Conservation (phyloP, 2,797 vertebrate species). For the Bryconaethiops microstoma region DNA sequence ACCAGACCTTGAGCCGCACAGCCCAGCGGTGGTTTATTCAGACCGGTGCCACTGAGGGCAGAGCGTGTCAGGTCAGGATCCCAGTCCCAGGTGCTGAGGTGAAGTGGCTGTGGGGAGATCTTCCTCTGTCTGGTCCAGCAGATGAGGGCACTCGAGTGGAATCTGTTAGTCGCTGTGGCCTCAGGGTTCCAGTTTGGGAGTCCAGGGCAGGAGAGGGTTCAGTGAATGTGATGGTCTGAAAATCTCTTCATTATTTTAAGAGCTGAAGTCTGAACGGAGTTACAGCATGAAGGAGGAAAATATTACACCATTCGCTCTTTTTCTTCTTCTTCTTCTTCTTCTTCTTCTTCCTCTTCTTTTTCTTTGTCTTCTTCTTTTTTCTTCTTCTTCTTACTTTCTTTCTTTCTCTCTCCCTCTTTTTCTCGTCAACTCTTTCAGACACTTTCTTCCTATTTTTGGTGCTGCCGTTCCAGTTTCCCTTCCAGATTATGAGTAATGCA, state of each 20-base stretch:
- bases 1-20: constrained; percentile 38
- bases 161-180: constrained; percentile 74
- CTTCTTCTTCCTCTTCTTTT: neutral
- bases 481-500: neutral
- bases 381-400: neutral
- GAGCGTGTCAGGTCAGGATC: constrained; percentile 44
- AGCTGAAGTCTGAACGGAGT: constrained; percentile 54
- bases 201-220: constrained; percentile 50
- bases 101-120: constrained; percentile 68
- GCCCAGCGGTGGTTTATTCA: constrained; percentile 45
- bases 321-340: constrained; percentile 2
- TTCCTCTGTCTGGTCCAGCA: constrained; percentile 48
- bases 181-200: constrained; percentile 63
- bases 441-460: too few species aligned
- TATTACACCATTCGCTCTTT: constrained; percentile 31
- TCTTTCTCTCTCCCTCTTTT: constrained; percentile 3
- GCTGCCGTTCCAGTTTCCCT: neutral
- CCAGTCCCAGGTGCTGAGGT: constrained; percentile 51
- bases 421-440: neutral
- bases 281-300: constrained; percentile 50
- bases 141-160: constrained; percentile 65
- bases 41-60: constrained; percentile 15
- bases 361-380: constrained; percentile 12
- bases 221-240: constrained; percentile 48
- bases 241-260: constrained; percentile 50